Evolutionary conservation across 2,797 vertebrate species (phyloP), one percentile per base, ranked within the genome.

Genomic region (Phoxinus dragarum): DNA sequence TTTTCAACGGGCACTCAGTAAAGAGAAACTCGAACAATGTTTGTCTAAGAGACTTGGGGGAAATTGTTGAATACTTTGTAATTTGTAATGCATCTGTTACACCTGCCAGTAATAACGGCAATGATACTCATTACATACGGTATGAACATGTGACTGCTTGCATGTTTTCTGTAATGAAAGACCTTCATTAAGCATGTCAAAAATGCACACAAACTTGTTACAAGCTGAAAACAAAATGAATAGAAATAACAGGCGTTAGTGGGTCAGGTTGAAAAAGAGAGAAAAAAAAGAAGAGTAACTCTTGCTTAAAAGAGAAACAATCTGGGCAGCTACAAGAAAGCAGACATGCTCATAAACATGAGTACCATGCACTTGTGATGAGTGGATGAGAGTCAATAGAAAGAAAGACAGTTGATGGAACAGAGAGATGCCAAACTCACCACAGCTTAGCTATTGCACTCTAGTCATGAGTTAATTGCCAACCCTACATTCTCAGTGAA

Each of bases 41-140:
- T 71, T 79, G 38, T 69, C 34, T 78, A 78, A 59, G 38, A 78
- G 38, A 31, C 67, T 38, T 44, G 40, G 54, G 75, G 31, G 67
- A 72, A 72, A 79, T 64, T 1, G 27, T 27, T 27, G 27, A 27
- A 27, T 27, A 27, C 36, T 44, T 69, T 77, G 19, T 34, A 59
- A 80, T 27, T 69, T 77, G 19, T 34, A 59, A 80, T 27, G 27
- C 67, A 61, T 69, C 21, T 61, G 83, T 49, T 47, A 71, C 67
- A 71, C 54, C 84, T 85, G 52, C 67, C 84, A 85, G 52, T 21
- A 71, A 23, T 38, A 64, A 71, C 52, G 72, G 66, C 38, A 54
- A 8, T 72, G 42, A n/a, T 61, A 61, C 19, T 52, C 23, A 12
- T 4, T 27, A 21, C 72, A 77, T 5, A 49, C 47, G 16, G 47